These are phyloP conservation scores for Melanchra persicariae DNA, from an alignment of 2,888 invertebrate genomes.

Conservation along the genomic window DNA sequence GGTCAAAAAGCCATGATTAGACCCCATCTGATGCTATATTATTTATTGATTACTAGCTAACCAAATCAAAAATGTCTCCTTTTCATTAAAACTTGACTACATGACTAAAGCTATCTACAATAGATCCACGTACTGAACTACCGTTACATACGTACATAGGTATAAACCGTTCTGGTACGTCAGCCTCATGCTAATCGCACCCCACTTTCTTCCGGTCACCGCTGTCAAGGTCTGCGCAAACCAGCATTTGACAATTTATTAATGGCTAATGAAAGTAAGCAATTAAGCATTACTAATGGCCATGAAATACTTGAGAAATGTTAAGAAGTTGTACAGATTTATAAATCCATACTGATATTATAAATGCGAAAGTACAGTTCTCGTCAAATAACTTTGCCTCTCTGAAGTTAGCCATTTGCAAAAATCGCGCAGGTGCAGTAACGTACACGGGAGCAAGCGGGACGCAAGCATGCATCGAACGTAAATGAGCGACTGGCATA, in stretches of 20 bases:
- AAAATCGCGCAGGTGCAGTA: too few relatives aligned
- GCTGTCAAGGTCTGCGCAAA: conserved; percentile 70
- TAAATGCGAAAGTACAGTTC: neutral
- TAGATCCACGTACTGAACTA: conserved; percentile 50
- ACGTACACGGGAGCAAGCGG: too few relatives aligned
- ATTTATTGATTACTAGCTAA: too few relatives aligned
- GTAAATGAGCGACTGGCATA: too few relatives aligned
- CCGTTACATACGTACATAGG: conserved; percentile 55
- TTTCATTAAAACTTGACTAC: neutral
- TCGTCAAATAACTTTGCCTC: too few relatives aligned
- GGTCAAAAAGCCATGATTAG: too few relatives aligned
- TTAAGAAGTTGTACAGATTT: neutral
- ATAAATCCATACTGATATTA: neutral
- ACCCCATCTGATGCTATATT: too few relatives aligned
- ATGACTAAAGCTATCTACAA: conserved; percentile 22
- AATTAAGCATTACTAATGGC: conserved; percentile 47
- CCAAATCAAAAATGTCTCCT: neutral
- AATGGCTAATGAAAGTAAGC: conserved; percentile 61
- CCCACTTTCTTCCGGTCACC: conserved; percentile 76
- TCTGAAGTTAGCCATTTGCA: too few relatives aligned
- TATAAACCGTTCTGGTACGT: conserved; percentile 63
- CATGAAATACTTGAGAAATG: conserved; percentile 39
- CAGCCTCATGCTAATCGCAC: conserved; percentile 73
- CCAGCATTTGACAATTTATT: conserved; percentile 40
- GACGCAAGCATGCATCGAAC: too few relatives aligned